Base-by-base conservation (phyloP, 2,888 invertebrate genomes). In the Calliscelio sp. region DNA sequence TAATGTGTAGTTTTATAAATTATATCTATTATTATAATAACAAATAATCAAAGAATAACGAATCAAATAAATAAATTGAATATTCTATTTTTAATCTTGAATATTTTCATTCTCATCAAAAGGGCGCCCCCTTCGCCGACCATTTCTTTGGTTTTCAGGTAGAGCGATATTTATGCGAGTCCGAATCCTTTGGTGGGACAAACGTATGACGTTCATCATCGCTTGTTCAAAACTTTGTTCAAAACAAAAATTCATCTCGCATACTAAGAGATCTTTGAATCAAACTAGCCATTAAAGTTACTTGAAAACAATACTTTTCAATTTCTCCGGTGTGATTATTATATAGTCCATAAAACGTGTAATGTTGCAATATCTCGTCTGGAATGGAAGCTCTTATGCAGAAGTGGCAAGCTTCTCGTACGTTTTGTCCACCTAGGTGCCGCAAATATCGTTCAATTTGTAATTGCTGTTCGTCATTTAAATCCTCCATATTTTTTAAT, bases 331-430 rank as follows among this genome's bases (percentile, higher is more conserved):
- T 57, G 10, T 57, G 57, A 18, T 6, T 57, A 57, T 57, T 57
- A n/a, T 57, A 57, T 4, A 57, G 3, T 32, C 57, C 57, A 32
- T 57, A 57, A 28, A 35, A 32, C 5, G 57, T 57, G 18, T 32
- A 57, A 57, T 57, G 16, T 35, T 18, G 16, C 18, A 57, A 57
- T 7, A 57, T 10, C 0, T 20, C 18, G 10, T 57, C 57, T 16
- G 32, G 2, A 16, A 35, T 32, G 11, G 32, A 57, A 4, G 57
- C 35, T 3, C 41, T 8, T 22, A 61, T 6, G 35, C 61, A 41
- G 24, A 61, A 61, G 24, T 41, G 61, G n/a, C 61, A 61, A 24
- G 61, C 38, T 61, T 61, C 61, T 41, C 61, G 6, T 11, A 41
- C 22, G 14, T 61, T 35, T 16, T 61, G 61, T 20, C 61, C 61